Percentiles rank a stretch among this genome's conserved stretches.
phyloP scores from a whole-genome alignment of 2,888 invertebrate species.

The Ephialtes manifestator region DNA sequence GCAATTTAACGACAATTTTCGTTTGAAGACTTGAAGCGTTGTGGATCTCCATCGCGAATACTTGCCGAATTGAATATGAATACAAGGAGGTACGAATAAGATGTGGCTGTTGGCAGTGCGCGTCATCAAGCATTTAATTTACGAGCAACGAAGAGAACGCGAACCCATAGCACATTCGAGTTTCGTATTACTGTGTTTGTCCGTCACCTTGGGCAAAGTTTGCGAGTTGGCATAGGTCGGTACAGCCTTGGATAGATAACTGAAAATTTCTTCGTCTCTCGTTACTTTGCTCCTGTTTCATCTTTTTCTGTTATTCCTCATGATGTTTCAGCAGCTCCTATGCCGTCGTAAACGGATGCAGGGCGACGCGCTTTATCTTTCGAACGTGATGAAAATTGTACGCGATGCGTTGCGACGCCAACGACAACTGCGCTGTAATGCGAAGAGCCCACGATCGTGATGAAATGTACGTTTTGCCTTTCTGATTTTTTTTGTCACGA shows the following conservation, averaged over 20 bases:
- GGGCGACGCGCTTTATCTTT: conserved; percentile 21
- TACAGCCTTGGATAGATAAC: conserved; percentile 19
- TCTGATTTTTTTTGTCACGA: conserved; percentile 41
- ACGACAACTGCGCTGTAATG: background rate
- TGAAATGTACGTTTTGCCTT: conserved; percentile 32
- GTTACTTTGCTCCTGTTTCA: background rate
- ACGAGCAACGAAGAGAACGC: background rate
- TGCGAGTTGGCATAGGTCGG: conserved; percentile 70
- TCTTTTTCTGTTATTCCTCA: background rate
- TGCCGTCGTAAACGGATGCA: background rate
- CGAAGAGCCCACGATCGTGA: conserved; percentile 23
- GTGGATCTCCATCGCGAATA: background rate
- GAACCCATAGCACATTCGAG: background rate
- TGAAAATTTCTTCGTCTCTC: background rate
- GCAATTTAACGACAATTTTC: background rate
- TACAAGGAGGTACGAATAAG: background rate
- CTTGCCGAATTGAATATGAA: background rate
- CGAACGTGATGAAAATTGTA: conserved; percentile 32
- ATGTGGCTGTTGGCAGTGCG: background rate
- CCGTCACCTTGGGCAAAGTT: conserved; percentile 70
- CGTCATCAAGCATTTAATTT: background rate
- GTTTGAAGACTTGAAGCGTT: background rate
- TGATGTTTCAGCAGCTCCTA: background rate
- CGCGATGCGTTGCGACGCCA: background rate
- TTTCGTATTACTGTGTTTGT: conserved; percentile 18